A percentile compares a stretch with the other conserved stretches of the same genome.
These are phyloP conservation scores for Mandrillus leucophaeus DNA, from an alignment of 2,113 vertebrate genomes.

Conservation along the genomic window DNA sequence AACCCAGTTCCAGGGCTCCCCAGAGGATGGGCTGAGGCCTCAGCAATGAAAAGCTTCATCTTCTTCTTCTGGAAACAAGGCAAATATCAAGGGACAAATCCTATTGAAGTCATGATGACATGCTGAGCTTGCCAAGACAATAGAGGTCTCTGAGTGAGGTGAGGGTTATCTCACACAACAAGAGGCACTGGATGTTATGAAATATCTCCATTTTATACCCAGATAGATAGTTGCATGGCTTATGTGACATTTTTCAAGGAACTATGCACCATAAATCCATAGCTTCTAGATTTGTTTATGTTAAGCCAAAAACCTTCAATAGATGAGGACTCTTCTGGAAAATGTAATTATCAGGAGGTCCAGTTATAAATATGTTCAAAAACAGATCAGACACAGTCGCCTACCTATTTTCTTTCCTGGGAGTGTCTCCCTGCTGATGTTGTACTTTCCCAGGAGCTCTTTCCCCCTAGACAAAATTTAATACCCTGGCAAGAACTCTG, in stretches of 20 bases:
- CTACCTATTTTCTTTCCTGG: not conserved
- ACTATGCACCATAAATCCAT: fast-evolving
- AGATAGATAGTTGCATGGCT: not conserved
- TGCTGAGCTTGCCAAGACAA: fast-evolving
- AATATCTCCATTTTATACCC: no score
- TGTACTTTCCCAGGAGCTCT: not conserved
- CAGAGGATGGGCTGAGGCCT: not conserved
- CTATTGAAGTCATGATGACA: not conserved
- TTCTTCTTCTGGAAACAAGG: not conserved
- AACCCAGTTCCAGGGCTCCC: not conserved
- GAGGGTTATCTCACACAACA: fast-evolving
- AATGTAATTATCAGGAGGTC: not conserved
- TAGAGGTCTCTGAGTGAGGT: not conserved
- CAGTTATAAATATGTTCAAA: not conserved
- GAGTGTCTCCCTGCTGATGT: not conserved
- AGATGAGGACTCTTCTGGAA: not conserved
- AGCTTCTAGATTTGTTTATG: not conserved
- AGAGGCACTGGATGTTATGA: fast-evolving
- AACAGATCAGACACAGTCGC: not conserved
- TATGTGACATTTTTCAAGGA: not conserved
- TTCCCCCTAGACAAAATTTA: not conserved
- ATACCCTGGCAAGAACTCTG: not conserved
- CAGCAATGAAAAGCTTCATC: not conserved
- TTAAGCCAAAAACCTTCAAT: not conserved
- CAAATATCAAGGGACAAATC: not conserved